Evolutionary conservation across 1,140 invertebrate genomes (phyloP).

Genomic region (Meloidogyne hapla): DNA sequence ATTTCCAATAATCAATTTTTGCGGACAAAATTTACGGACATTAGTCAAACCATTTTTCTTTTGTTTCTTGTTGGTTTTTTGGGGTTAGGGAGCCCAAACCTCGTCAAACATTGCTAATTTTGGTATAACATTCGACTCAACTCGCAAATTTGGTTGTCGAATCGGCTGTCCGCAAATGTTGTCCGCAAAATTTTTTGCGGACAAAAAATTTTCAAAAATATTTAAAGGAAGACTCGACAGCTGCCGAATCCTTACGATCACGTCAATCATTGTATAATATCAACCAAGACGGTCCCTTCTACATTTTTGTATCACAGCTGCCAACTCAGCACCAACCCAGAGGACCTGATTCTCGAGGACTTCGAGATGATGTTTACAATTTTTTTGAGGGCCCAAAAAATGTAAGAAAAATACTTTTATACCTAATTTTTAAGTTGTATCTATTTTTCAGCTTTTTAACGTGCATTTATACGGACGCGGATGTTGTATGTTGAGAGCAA

Average conservation of each 20-base stretch:
- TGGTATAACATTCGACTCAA: too few species aligned
- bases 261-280: slow-evolving; percentile 1
- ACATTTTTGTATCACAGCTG: slow-evolving; percentile 16
- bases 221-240: slow-evolving; percentile 7
- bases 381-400: slow-evolving; percentile 13
- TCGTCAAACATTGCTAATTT: too few species aligned
- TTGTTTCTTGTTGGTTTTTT: too few species aligned
- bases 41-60: too few species aligned
- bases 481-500: slow-evolving; percentile 8
- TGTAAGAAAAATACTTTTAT: not conserved
- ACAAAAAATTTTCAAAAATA: too few species aligned
- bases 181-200: too few species aligned
- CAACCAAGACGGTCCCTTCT: slow-evolving; percentile 14
- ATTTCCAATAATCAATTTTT: too few species aligned
- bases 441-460: not conserved
- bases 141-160: too few species aligned
- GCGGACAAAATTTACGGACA: too few species aligned
- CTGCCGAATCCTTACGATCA: not conserved
- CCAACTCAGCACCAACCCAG: not conserved
- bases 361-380: not conserved
- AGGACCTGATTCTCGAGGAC: not conserved
- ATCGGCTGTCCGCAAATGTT: too few species aligned
- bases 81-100: too few species aligned
- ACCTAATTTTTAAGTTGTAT: not conserved
- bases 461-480: not conserved